Conservation (phyloP, 2,888 invertebrate species). For the Fissipunctia ypsillon region DNA sequence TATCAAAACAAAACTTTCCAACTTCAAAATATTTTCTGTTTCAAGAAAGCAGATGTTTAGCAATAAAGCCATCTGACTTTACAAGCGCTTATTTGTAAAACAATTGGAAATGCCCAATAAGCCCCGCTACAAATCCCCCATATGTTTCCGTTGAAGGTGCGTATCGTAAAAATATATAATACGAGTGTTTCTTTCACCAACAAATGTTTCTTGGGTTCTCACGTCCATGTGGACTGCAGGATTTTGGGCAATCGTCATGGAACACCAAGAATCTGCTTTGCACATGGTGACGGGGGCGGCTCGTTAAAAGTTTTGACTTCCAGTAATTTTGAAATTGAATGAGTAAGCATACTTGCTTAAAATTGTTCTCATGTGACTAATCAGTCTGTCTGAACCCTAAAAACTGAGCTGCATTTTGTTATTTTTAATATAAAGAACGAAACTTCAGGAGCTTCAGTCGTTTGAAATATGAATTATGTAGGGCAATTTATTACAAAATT, state of each 20-base stretch:
- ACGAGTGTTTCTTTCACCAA: constrained; percentile 78
- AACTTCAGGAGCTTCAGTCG: neutral
- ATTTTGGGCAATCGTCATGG: constrained; percentile 83
- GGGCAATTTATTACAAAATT: constrained; percentile 51
- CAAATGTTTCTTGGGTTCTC: constrained; percentile 82
- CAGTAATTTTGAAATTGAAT: constrained; percentile 77
- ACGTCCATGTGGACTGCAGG: constrained; percentile 87
- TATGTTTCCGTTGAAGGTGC: constrained; percentile 62
- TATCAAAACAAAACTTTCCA: constrained; percentile 5
- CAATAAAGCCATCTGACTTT: constrained; percentile 72
- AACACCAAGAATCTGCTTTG: constrained; percentile 82
- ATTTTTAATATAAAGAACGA: constrained; percentile 28
- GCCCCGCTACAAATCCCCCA: constrained; percentile 53
- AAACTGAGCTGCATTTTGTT: constrained; percentile 39
- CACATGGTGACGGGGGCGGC: constrained; percentile 83
- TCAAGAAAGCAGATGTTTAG: constrained; percentile 70
- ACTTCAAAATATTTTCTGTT: constrained; percentile 50
- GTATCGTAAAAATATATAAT: constrained; percentile 76
- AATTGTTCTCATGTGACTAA: constrained; percentile 58
- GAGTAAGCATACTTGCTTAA: constrained; percentile 47
- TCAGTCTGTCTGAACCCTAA: constrained; percentile 25
- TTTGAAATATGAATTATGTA: constrained; percentile 46
- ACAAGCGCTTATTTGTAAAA: constrained; percentile 72
- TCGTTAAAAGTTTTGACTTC: constrained; percentile 81
- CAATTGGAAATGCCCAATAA: constrained; percentile 72